phyloP scores from a whole-genome alignment of 1,140 invertebrate genomes.

The Acyrthosiphon pisum region DNA sequence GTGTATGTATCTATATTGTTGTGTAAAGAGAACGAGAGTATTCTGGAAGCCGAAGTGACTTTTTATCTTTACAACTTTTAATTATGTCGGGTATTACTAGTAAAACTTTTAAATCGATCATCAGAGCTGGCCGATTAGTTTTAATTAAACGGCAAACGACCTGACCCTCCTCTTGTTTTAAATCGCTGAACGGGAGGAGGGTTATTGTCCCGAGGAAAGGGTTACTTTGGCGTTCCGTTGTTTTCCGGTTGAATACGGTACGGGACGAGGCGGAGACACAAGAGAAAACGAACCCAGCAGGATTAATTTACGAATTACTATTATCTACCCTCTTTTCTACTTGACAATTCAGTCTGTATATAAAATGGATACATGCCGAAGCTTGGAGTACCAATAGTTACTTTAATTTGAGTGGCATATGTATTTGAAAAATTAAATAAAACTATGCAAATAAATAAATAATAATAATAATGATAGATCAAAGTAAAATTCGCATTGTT shows the following conservation, averaged over 20 bases:
- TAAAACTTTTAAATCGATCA: conserved; percentile 57
- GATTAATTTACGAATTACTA: conserved; percentile 56
- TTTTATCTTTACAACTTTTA: conserved; percentile 57
- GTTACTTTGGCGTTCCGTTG: conserved; percentile 53
- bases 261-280: neutral
- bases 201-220: conserved; percentile 48
- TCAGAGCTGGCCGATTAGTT: conserved; percentile 56
- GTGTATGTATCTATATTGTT: neutral
- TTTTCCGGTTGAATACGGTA: conserved; percentile 46
- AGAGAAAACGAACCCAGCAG: conserved; percentile 35
- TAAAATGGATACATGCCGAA: neutral
- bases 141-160: conserved; percentile 57
- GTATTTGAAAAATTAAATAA: neutral
- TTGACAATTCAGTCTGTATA: conserved; percentile 25
- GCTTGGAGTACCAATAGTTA: neutral
- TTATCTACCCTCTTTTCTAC: conserved; percentile 27
- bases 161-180: conserved; percentile 3
- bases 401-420: neutral
- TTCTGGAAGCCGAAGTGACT: conserved; percentile 19
- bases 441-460: neutral
- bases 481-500: neutral
- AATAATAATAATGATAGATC: neutral
- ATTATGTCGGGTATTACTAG: conserved; percentile 51
- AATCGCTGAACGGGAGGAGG: neutral
- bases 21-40: conserved; percentile 7